Evolutionary conservation across 1,140 invertebrate genomes (phyloP).

Genomic region (Bombus confusus): DNA sequence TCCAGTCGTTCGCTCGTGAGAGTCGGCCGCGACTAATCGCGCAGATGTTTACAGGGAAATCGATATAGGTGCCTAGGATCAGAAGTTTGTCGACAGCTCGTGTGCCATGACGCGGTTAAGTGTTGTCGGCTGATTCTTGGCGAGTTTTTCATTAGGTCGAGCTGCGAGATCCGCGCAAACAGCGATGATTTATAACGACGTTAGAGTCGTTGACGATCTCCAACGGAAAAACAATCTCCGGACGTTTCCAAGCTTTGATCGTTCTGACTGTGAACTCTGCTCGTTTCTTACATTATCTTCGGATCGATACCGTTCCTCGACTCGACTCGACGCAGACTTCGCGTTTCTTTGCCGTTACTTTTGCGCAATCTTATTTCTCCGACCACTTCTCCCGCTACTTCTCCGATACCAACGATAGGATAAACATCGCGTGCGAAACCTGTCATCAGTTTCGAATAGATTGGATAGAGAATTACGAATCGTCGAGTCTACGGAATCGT

Average conservation of each 20-base stretch:
- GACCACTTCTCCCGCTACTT: too few species aligned
- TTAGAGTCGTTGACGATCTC: too few species aligned
- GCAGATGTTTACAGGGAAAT: constrained; percentile 2
- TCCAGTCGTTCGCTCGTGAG: constrained; percentile 59
- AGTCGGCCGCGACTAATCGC: constrained; percentile 17
- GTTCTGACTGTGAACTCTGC: too few species aligned
- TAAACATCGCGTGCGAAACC: not conserved
- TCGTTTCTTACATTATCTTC: too few species aligned
- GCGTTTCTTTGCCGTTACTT: too few species aligned
- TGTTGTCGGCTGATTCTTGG: not conserved
- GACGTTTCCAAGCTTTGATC: too few species aligned
- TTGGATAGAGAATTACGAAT: not conserved
- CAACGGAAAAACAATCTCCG: too few species aligned
- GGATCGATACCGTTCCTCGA: too few species aligned
- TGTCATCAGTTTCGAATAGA: not conserved
- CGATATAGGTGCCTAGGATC: not conserved
- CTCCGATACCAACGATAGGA: not conserved
- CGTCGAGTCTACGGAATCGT: not conserved
- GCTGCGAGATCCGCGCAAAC: too few species aligned
- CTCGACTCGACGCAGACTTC: too few species aligned
- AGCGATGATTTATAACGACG: too few species aligned
- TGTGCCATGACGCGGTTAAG: not conserved
- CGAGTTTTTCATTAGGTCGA: not conserved
- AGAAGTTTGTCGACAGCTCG: not conserved
- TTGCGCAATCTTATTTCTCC: too few species aligned